Percentiles rank a stretch among this genome's conserved stretches.
Evolutionary conservation across 2,797 vertebrate genomes (phyloP).

Genomic region (Poliocrania exsul): DNA sequence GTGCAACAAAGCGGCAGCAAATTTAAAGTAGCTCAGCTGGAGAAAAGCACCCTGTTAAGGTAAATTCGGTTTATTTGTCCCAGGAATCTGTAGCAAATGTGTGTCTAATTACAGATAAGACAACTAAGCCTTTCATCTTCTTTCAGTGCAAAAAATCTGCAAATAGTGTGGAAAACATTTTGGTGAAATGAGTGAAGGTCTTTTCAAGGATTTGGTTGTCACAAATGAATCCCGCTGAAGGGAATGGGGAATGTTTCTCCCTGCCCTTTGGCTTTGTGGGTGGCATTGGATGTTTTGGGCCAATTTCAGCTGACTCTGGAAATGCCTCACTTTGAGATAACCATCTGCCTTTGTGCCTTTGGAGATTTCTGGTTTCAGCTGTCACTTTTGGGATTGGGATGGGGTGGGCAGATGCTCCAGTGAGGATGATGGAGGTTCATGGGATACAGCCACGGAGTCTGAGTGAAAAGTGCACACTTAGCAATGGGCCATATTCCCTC

Average conservation of each 20-base stretch:
- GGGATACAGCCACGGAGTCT: not conserved
- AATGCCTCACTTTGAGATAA: not conserved
- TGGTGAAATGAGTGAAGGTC: not conserved
- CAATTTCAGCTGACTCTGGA: not conserved
- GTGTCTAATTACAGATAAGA: conserved; percentile 36
- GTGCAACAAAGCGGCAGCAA: conserved; percentile 16
- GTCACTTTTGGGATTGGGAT: not conserved
- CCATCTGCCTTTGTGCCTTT: not conserved
- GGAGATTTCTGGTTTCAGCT: not conserved
- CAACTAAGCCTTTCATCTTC: conserved; percentile 36
- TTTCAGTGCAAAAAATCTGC: not conserved
- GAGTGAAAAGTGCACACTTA: not conserved
- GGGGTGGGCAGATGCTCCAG: not conserved
- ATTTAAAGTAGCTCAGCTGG: not conserved
- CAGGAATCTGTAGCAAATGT: conserved; percentile 12
- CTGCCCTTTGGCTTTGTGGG: not conserved
- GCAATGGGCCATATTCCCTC: not conserved
- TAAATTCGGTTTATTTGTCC: conserved; percentile 27
- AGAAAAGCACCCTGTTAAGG: conserved; percentile 1
- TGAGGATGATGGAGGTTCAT: not conserved
- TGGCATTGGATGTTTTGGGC: not conserved
- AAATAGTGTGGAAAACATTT: not conserved
- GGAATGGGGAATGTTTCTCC: not conserved
- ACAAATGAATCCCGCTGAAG: not conserved
- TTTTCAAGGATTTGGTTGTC: conserved; percentile 31